Evolutionary conservation across 2,113 vertebrate species (phyloP).

Genomic region (Sprattus sprattus): DNA sequence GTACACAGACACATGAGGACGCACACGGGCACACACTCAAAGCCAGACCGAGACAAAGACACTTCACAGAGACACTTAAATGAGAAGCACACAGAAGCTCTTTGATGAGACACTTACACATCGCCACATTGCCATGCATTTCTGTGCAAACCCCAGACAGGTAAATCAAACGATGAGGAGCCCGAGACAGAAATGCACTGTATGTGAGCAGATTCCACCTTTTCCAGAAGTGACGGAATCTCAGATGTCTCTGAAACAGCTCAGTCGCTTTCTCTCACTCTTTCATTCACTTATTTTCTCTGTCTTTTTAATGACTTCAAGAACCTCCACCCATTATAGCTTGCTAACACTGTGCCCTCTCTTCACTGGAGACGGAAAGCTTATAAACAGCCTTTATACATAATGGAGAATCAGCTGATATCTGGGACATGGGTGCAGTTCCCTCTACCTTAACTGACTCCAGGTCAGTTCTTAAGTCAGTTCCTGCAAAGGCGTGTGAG

Average conservation of each 20-base stretch:
- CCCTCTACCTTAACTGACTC: background rate
- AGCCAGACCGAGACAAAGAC: constrained; percentile 13
- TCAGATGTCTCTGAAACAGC: constrained; percentile 8
- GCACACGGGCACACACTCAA: background rate
- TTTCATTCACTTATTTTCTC: background rate
- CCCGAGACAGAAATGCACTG: constrained; percentile 49
- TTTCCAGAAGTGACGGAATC: constrained; percentile 47
- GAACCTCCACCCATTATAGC: too few relatives aligned
- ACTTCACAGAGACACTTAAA: constrained; percentile 8
- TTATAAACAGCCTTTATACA: too few relatives aligned
- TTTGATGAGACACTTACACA: constrained; percentile 6
- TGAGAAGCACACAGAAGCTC: background rate
- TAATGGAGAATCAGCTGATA: too few relatives aligned
- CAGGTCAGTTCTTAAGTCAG: background rate
- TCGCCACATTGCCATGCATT: constrained; percentile 55
- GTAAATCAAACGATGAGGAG: constrained; percentile 26
- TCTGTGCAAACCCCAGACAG: constrained; percentile 43
- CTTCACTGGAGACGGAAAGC: background rate
- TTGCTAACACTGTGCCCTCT: background rate
- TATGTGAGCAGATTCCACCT: constrained; percentile 57
- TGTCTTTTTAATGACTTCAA: too few relatives aligned
- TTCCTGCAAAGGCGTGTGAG: too few relatives aligned
- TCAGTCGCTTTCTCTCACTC: background rate
- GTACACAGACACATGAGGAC: constrained; percentile 31
- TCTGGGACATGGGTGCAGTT: too few relatives aligned